Percentiles rank a stretch among this genome's conserved stretches.
phyloP scores from a whole-genome alignment of 2,888 invertebrate species.

The Amphimallon solstitiale region DNA sequence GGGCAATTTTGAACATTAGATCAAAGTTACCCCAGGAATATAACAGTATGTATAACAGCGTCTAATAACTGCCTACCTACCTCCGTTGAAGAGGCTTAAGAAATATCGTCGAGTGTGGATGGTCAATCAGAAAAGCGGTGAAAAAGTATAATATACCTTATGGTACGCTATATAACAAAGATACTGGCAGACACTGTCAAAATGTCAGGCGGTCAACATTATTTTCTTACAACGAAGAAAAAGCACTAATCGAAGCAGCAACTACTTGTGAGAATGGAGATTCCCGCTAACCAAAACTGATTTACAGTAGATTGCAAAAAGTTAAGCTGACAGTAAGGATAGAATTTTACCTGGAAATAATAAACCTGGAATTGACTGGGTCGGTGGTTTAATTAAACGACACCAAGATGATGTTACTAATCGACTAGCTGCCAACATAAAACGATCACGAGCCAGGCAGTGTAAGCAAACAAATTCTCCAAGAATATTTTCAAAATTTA shows the following conservation, averaged over 20 bases:
- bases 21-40: not conserved
- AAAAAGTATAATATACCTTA: constrained; percentile 30
- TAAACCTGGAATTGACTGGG: too few species aligned
- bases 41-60: not conserved
- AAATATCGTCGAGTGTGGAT: not conserved
- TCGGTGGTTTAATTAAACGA: too few species aligned
- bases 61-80: too few species aligned
- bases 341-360: not conserved
- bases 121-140: constrained; percentile 17
- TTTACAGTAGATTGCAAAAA: constrained; percentile 25
- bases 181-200: constrained; percentile 15
- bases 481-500: too few species aligned
- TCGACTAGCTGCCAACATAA: too few species aligned
- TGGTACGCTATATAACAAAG: constrained; percentile 37
- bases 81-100: not conserved
- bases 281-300: constrained; percentile 25
- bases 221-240: constrained; percentile 30
- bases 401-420: too few species aligned
- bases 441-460: too few species aligned
- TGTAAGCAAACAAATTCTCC: too few species aligned
- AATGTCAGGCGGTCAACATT: constrained; percentile 22
- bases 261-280: constrained; percentile 36
- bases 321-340: not conserved
- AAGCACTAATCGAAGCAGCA: constrained; percentile 32
- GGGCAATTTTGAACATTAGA: not conserved